Percentiles rank a stretch among this genome's conserved stretches.
These are phyloP conservation scores for Perizoma flavofasciatum DNA, from an alignment of 2,888 invertebrate genomes.

Conservation along the genomic window DNA sequence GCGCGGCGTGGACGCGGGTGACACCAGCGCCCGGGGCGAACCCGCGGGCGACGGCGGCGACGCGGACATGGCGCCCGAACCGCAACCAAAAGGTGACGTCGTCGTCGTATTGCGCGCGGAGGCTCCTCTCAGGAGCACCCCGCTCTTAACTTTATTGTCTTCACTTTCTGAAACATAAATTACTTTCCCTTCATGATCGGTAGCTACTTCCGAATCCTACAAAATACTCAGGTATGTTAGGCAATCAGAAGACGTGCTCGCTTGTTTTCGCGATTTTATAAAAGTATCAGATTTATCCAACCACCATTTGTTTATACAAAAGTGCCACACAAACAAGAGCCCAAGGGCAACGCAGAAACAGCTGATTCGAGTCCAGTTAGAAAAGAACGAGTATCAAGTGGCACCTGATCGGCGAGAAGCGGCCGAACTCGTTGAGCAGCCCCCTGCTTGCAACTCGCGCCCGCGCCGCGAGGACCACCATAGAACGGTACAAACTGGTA, in stretches of 20 bases:
- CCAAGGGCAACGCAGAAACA: constrained; percentile 66
- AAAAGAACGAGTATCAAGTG: constrained; percentile 79
- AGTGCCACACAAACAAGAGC: constrained; percentile 41
- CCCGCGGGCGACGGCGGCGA: constrained; percentile 79
- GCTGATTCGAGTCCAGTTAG: constrained; percentile 81
- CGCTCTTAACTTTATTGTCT: constrained; percentile 63
- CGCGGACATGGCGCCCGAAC: constrained; percentile 68
- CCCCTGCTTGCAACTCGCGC: constrained; percentile 49
- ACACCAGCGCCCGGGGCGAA: constrained; percentile 73
- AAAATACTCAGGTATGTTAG: constrained; percentile 10
- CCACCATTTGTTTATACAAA: constrained; percentile 11
- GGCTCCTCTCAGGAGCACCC: constrained; percentile 73
- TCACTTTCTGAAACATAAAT: constrained; percentile 67
- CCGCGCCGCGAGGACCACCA: constrained; percentile 55
- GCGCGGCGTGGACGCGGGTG: constrained; percentile 80
- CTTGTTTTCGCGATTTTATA: constrained; percentile 21
- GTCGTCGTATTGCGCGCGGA: constrained; percentile 64
- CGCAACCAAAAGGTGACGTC: constrained; percentile 57
- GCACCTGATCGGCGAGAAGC: constrained; percentile 78
- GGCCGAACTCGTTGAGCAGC: constrained; percentile 79
- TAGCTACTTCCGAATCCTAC: neutral
- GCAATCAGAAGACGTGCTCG: constrained; percentile 38
- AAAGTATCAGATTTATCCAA: neutral
- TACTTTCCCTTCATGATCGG: neutral
- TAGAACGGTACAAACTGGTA: constrained; percentile 80